phyloP scores from a whole-genome alignment of 2,888 invertebrate species.

The Lysandra coridon region DNA sequence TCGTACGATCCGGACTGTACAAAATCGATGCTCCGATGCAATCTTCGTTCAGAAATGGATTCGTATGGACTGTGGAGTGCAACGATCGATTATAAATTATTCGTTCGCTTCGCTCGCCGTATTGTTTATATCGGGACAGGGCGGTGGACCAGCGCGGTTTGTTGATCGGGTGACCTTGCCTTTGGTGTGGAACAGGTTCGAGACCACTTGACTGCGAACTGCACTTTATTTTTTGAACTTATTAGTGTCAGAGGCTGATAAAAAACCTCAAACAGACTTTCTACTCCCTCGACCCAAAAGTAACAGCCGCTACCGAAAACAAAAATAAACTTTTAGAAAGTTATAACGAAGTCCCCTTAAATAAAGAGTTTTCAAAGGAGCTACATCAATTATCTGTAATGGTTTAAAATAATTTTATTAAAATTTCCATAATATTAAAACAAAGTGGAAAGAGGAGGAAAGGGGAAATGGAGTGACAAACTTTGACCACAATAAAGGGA shows the following conservation, averaged over 20 bases:
- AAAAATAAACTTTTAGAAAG: conserved; percentile 9
- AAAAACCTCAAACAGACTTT: conserved; percentile 21
- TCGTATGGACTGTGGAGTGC: conserved; percentile 5
- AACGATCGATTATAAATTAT: not conserved
- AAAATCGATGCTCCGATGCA: conserved; percentile 10
- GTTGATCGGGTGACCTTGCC: conserved; percentile 42
- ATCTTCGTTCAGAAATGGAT: not conserved
- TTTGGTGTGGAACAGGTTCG: conserved; percentile 48
- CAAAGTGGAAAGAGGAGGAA: not conserved
- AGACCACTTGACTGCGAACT: conserved; percentile 47
- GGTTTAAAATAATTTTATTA: not conserved
- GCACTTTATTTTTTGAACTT: conserved; percentile 50
- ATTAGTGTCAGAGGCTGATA: conserved; percentile 22
- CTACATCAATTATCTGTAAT: not conserved
- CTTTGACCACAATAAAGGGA: not conserved
- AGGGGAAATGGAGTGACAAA: not conserved
- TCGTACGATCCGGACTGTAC: not conserved
- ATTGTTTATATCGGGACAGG: conserved; percentile 22
- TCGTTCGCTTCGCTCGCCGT: conserved; percentile 7
- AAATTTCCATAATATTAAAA: not conserved
- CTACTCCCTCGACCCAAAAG: conserved; percentile 6
- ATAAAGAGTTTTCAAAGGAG: not conserved
- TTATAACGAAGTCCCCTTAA: not conserved
- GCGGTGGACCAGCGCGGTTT: conserved; percentile 1
- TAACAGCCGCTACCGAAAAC: not conserved